Evolutionary conservation across 2,888 invertebrate genomes (phyloP), one percentile per base, ranked within the genome.

Genomic region (Macroteleia sp.): DNA sequence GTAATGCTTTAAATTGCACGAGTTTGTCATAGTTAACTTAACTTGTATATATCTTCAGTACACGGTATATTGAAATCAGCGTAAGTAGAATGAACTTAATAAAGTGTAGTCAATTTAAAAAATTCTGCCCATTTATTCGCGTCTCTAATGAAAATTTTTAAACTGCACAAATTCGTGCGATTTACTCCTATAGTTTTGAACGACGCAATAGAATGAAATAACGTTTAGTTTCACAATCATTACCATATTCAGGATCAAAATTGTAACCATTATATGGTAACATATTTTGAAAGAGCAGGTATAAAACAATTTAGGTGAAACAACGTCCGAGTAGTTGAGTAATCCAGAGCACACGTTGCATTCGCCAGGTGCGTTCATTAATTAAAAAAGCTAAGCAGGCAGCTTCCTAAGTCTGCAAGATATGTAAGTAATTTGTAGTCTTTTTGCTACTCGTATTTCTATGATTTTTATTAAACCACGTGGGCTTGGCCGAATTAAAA

Each of bases 401-500:
- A 46, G 75, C 79, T 57, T 67, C 57, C 52, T 69, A 79, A 48
- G 61, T 70, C 69, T 54, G 70, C 67, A 57, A 79, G 69, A 75
- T 75, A 79, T 57, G 70, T 80, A 79, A 80, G 82, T 75, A 70
- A 81, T 71, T 69, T 69, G 22, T 57, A 44, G 44, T 32, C 46
- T 69, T 80, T 59, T 77, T 67, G 75, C 80, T 62, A 39, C 73
- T 59, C 71, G 54, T 85, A 83, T 85, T 85, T 80, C 83, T 81
- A 82, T 83, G 87, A 85, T 73, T 86, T 88, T 89, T 88, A 89
- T 88, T 89, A 88, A 87, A 88, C 85, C 81, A 83, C 87, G 82
- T 81, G 81, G 80, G 79, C 70, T 46, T 73, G 61, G 16, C 67
- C 79, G 85, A 89, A 89, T 89, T 87, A 88, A 88, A 89, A 87